Evolutionary conservation across 2,113 vertebrate species (phyloP), one percentile per base, ranked within the genome.

Genomic region (Sturnira hondurensis): DNA sequence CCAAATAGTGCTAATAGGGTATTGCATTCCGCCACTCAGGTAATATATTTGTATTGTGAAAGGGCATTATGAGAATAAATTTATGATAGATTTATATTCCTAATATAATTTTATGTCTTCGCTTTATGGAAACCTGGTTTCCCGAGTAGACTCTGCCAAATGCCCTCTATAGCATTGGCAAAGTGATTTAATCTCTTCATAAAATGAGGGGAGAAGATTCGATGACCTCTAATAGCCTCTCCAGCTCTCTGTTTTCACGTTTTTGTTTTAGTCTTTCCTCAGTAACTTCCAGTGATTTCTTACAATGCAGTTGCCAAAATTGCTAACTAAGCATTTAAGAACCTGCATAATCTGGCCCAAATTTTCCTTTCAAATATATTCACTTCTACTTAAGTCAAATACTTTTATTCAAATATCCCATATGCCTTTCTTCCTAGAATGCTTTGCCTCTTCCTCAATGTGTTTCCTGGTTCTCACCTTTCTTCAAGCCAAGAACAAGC

Each of bases 61-160:
- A 65, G 24, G 82, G 4, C 26, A 67, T 93, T 91, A 58, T 12
- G 5, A 83, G 13, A 93, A 43, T 87, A 4, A 84, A 50, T 82
- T 90, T 56, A 26, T 63, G 31, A 45, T 73, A 87, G 61, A 93
- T 84, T 94, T 95, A 93, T 77, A 88, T 71, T 76, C 45, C 47
- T 61, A 91, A 84, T 96, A 88, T 58, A 80, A 80, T 68, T 87
- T 93, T 96, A 83, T 86, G n/a, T 20, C 82, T 94, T 92, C 93
- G 86, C n/a, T 95, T 76, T 88, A 84, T 87, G 56, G 82, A 95
- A 96, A 88, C 63, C 78, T 78, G 36, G 4, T 85, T 91, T 95
- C 89, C 70, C 90, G 81, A 93, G 92, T 31, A 95, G 33, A 90
- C 24, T 73, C 45, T 74, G 31, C 63, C 45, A 90, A 91, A 80